A percentile compares a stretch with the other conserved stretches of the same genome.
These are phyloP conservation scores for Cirrhinus molitorella DNA, from an alignment of 2,797 vertebrate genomes.

Conservation along the genomic window DNA sequence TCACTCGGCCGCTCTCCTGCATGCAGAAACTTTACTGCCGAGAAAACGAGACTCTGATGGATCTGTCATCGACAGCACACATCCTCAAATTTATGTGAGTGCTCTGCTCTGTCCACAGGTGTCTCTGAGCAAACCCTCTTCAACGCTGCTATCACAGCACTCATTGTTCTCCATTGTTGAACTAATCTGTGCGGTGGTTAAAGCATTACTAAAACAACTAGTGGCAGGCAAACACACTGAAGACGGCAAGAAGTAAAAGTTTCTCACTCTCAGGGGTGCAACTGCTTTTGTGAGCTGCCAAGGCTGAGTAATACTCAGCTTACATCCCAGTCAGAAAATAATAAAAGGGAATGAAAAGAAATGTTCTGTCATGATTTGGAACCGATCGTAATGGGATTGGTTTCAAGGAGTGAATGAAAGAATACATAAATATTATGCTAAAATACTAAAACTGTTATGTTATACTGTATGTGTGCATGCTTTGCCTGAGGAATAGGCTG, in stretches of 20 bases:
- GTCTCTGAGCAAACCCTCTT: conserved; percentile 73
- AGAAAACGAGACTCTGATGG: conserved; percentile 61
- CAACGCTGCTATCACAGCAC: conserved; percentile 72
- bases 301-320: background rate
- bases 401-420: background rate
- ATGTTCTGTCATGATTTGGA: background rate
- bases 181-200: conserved; percentile 78
- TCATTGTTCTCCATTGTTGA: conserved; percentile 77
- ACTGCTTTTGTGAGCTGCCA: background rate
- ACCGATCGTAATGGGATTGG: background rate
- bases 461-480: background rate
- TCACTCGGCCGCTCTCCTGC: conserved; percentile 53
- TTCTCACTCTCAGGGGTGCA: conserved; percentile 34
- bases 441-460: background rate
- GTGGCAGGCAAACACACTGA: conserved; percentile 74
- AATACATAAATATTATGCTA: background rate
- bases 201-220: conserved; percentile 79
- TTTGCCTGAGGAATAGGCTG: background rate
- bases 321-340: background rate
- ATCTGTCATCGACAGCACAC: conserved; percentile 57
- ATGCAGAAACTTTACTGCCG: conserved; percentile 69
- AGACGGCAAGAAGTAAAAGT: conserved; percentile 60
- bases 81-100: conserved; percentile 63
- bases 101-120: conserved; percentile 69
- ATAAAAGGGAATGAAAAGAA: background rate